These are phyloP conservation scores for Otis tarda DNA, from an alignment of 2,113 vertebrate genomes.

Conservation along the genomic window DNA sequence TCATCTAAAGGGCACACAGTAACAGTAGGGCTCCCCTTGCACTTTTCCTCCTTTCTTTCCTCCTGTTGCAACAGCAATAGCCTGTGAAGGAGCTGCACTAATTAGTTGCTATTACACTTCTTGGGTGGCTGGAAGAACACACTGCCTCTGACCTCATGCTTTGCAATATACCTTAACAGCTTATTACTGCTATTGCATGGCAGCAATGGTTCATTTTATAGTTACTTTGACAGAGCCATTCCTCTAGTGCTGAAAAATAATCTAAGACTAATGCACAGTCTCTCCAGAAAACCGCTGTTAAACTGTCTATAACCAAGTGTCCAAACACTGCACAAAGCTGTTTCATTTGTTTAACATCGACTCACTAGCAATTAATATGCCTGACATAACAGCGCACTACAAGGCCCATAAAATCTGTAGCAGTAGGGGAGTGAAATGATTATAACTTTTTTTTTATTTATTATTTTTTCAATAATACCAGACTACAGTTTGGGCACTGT, in stretches of 20 bases:
- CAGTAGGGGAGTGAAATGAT: conserved; percentile 61
- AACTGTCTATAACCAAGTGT: conserved; percentile 65
- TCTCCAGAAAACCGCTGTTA: conserved; percentile 63
- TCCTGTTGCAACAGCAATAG: background rate
- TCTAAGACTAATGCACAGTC: conserved; percentile 32
- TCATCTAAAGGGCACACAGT: conserved; percentile 35
- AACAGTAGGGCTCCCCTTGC: background rate
- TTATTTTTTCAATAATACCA: conserved; percentile 46
- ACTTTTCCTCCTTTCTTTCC: background rate
- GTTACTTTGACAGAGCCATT: conserved; percentile 46
- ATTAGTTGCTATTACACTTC: conserved; percentile 46
- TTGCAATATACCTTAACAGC: conserved; percentile 51
- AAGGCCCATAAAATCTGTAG: conserved; percentile 57
- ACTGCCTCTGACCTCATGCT: conserved; percentile 56
- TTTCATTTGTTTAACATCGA: conserved; percentile 58
- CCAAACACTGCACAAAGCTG: conserved; percentile 52
- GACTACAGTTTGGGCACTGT: conserved; percentile 48
- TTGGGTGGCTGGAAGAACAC: conserved; percentile 45
- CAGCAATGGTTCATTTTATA: conserved; percentile 49
- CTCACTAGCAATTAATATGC: conserved; percentile 63
- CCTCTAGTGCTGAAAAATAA: conserved; percentile 50
- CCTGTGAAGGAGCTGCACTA: conserved; percentile 27
- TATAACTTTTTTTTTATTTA: conserved; percentile 43
- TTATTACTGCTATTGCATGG: conserved; percentile 44
- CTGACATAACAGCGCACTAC: conserved; percentile 9